Percentiles rank a stretch among this genome's conserved stretches.
Evolutionary conservation across 2,797 vertebrate species (phyloP).

Genomic region (Brachyrhaphis roseni): DNA sequence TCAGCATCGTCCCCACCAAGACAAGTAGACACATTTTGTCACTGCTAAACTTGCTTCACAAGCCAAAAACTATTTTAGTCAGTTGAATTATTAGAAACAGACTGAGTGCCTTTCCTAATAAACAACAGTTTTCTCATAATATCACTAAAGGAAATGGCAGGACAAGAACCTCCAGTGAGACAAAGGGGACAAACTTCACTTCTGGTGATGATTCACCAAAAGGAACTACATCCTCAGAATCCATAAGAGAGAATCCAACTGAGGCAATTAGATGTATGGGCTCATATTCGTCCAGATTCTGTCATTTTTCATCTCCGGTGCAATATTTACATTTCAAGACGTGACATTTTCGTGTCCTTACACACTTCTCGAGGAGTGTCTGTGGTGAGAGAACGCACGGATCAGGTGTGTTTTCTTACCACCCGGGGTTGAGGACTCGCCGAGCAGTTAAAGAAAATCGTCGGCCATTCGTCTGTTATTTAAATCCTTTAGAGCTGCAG

Average conservation of each 20-base stretch:
- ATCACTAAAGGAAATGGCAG: neutral
- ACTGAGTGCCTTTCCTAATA: neutral
- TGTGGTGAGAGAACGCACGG: neutral
- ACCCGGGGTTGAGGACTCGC: neutral
- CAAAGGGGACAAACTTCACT: neutral
- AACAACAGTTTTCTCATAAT: constrained; percentile 1
- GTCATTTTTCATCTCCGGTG: neutral
- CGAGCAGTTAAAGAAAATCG: neutral
- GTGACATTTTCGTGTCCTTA: constrained; percentile 9
- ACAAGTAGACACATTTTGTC: neutral
- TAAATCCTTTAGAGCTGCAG: neutral
- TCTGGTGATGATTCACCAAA: neutral
- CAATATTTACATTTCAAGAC: neutral
- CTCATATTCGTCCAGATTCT: neutral
- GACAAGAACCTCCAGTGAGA: neutral
- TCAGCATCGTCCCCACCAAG: neutral
- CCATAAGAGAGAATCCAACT: neutral
- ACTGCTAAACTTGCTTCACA: neutral
- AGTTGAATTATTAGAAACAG: neutral
- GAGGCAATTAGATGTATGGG: neutral
- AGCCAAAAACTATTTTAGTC: neutral
- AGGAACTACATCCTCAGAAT: neutral
- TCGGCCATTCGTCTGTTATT: neutral
- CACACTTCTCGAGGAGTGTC: neutral
- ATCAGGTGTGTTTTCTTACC: neutral